phyloP scores from a whole-genome alignment of 2,113 vertebrate species.

The Melierax canorus region DNA sequence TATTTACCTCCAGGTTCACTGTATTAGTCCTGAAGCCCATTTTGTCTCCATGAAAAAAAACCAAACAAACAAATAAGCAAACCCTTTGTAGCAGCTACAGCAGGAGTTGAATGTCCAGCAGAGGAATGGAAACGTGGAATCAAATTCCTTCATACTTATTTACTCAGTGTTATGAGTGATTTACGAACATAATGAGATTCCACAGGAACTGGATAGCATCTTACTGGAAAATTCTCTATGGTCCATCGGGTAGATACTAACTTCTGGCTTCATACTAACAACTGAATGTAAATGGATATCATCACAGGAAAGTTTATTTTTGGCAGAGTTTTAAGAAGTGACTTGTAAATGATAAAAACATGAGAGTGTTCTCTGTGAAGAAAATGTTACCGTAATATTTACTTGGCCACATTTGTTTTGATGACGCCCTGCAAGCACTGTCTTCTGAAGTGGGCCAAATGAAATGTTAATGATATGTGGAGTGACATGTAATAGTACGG shows the following conservation, averaged over 20 bases:
- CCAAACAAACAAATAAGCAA: not conserved
- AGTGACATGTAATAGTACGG: not conserved
- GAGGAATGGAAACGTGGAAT: not conserved
- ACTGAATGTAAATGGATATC: not conserved
- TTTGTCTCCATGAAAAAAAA: not conserved
- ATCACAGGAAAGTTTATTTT: not conserved
- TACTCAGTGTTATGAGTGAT: not conserved
- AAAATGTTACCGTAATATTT: not conserved
- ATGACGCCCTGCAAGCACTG: not conserved
- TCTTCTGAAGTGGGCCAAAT: not conserved
- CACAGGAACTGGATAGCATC: not conserved
- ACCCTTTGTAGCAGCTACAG: not conserved
- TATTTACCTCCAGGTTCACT: not conserved
- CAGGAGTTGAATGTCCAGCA: not conserved
- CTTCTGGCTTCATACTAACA: not conserved
- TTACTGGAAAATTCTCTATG: not conserved
- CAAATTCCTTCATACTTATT: not conserved
- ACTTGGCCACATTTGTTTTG: not conserved
- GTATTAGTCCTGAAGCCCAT: not conserved
- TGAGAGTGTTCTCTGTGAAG: not conserved
- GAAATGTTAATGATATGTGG: not conserved
- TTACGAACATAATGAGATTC: not conserved
- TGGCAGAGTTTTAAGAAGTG: not conserved
- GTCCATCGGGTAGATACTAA: not conserved
- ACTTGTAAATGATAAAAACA: not conserved